These are phyloP conservation scores for Apodemus sylvaticus DNA, from an alignment of 2,113 vertebrate genomes.

Conservation along the genomic window DNA sequence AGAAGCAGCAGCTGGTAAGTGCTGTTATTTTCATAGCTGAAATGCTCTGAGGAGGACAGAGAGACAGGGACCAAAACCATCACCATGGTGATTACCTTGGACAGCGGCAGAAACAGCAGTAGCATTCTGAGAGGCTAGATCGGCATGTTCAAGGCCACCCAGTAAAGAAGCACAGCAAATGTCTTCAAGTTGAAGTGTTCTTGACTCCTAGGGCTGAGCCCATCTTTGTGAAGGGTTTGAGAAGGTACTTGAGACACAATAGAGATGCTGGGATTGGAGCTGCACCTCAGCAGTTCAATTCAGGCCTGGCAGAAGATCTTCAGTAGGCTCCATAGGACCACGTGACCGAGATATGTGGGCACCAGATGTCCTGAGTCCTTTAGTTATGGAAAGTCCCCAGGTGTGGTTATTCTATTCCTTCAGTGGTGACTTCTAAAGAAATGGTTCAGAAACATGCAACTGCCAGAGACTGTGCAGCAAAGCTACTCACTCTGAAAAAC, in stretches of 20 bases:
- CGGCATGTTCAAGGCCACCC: neutral
- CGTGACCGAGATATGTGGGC: no score
- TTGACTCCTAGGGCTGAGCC: neutral
- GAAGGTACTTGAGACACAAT: neutral
- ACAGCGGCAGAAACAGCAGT: neutral
- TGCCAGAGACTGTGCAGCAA: no score
- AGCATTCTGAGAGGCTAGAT: neutral
- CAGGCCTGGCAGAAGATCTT: neutral
- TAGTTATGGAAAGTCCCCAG: neutral
- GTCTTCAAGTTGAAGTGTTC: neutral
- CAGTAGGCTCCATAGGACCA: neutral
- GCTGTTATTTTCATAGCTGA: neutral
- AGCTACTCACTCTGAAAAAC: neutral
- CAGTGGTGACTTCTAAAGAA: neutral
- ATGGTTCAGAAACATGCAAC: neutral
- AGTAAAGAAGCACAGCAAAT: neutral
- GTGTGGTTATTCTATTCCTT: neutral
- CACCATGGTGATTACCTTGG: no score
- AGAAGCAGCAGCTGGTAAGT: neutral
- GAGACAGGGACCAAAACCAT: neutral
- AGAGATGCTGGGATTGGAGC: neutral
- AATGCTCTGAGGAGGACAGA: neutral
- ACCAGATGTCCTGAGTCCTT: neutral
- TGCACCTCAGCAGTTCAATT: neutral
- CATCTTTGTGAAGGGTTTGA: neutral